These are phyloP conservation scores for Drosophila pectinifera DNA, from an alignment of 1,140 invertebrate species.

Conservation along the genomic window DNA sequence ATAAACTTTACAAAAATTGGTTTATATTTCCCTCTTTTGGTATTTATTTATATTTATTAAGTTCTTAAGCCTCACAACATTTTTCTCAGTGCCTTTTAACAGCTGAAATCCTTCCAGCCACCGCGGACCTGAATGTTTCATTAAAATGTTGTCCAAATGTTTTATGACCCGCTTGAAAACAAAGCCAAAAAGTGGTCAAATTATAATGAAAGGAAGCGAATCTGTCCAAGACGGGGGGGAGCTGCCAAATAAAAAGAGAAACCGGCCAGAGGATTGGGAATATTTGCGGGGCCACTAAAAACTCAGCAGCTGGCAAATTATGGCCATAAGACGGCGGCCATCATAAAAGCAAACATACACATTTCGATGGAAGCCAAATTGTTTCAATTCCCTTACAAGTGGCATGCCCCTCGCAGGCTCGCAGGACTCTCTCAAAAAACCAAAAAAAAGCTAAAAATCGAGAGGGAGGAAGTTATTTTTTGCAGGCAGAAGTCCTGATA, in stretches of 20 bases:
- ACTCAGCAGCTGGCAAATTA: slow-evolving; percentile 66
- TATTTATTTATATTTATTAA: too few species aligned
- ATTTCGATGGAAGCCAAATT: slow-evolving; percentile 52
- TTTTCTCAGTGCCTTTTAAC: background rate
- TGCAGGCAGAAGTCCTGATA: background rate
- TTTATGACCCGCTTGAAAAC: slow-evolving; percentile 54
- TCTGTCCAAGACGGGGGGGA: background rate
- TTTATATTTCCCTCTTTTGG: too few species aligned
- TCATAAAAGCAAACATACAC: slow-evolving; percentile 44
- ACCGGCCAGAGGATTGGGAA: slow-evolving; percentile 1
- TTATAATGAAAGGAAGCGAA: slow-evolving; percentile 12
- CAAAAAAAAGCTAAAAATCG: background rate
- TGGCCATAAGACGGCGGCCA: slow-evolving; percentile 35
- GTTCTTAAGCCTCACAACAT: too few species aligned
- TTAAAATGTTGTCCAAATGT: slow-evolving; percentile 59
- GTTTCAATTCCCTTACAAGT: slow-evolving; percentile 59
- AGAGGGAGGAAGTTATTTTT: background rate
- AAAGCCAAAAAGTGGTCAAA: slow-evolving; percentile 46
- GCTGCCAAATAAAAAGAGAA: background rate
- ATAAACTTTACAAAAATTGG: too few species aligned
- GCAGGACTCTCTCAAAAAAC: slow-evolving; percentile 1
- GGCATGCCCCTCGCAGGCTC: slow-evolving; percentile 10
- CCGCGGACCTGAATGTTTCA: slow-evolving; percentile 42
- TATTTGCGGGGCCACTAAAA: slow-evolving; percentile 31
- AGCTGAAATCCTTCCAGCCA: background rate